These are phyloP conservation scores for Tachysurus vachellii DNA, from an alignment of 2,113 vertebrate genomes.

Conservation along the genomic window DNA sequence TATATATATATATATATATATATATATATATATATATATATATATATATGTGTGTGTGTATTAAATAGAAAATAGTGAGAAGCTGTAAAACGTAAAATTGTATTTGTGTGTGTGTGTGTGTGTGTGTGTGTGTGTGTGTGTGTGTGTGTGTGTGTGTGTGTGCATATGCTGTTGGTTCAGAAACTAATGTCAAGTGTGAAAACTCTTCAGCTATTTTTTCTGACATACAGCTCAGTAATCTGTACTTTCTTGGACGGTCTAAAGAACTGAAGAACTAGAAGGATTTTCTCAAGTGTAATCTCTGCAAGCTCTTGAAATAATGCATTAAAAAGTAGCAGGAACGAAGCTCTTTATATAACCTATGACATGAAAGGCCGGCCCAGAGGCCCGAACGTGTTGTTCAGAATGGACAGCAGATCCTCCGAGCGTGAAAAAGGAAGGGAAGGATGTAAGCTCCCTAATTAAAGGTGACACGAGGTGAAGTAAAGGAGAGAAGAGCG, in stretches of 20 bases:
- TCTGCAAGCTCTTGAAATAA: background rate
- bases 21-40: too few species aligned
- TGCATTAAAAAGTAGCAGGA: background rate
- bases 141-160: too few species aligned
- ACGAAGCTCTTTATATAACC: conserved; percentile 10
- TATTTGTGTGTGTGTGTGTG: too few species aligned
- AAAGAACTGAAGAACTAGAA: background rate
- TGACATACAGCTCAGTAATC: background rate
- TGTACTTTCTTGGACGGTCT: background rate
- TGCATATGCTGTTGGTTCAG: too few species aligned
- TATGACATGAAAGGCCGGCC: background rate
- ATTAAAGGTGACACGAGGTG: conserved; percentile 27
- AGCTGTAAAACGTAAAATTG: too few species aligned
- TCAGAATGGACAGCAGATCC: background rate
- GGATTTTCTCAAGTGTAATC: background rate
- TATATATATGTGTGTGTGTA: too few species aligned
- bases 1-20: too few species aligned
- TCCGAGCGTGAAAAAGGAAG: background rate
- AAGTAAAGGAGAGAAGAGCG: background rate
- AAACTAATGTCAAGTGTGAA: too few species aligned
- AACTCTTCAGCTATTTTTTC: background rate
- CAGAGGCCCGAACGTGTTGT: background rate
- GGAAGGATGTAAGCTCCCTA: background rate
- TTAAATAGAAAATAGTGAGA: too few species aligned
- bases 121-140: too few species aligned